Conservation (phyloP, 2,797 vertebrate species). For the Danio tinwini region DNA sequence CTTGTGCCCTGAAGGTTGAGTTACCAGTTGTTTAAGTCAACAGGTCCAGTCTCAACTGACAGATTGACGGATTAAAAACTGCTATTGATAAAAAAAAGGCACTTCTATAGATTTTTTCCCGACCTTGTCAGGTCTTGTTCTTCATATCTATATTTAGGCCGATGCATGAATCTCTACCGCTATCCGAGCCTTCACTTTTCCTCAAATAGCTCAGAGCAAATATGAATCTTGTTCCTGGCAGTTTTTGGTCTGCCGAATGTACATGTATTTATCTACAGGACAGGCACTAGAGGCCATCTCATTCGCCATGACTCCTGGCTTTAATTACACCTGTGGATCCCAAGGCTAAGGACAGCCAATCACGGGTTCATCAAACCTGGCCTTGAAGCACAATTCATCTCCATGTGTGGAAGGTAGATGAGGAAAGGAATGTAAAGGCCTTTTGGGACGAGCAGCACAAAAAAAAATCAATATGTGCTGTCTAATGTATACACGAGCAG, state of each 20-base stretch:
- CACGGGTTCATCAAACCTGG: constrained; percentile 53
- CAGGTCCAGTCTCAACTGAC: constrained; percentile 14
- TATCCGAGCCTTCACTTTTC: constrained; percentile 34
- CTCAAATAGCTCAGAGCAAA: constrained; percentile 37
- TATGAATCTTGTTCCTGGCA: constrained; percentile 43
- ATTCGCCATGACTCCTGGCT: constrained; percentile 28
- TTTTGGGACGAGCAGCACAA: constrained; percentile 31
- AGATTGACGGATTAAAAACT: constrained; percentile 27
- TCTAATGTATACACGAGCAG: constrained; percentile 65
- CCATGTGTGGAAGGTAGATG: constrained; percentile 44
- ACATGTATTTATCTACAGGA: constrained; percentile 27
- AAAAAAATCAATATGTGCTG: constrained; percentile 65
- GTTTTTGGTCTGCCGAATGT: constrained; percentile 26
- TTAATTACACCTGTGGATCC: constrained; percentile 53
- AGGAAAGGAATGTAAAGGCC: constrained; percentile 37
- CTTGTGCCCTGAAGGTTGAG: neutral
- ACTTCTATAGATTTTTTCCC: constrained; percentile 30
- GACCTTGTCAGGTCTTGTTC: constrained; percentile 41
- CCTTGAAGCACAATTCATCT: constrained; percentile 58
- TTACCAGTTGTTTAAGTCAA: constrained; percentile 7
- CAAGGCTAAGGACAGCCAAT: constrained; percentile 55
- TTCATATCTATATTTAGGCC: constrained; percentile 42
- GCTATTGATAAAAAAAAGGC: constrained; percentile 17
- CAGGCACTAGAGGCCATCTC: constrained; percentile 23
- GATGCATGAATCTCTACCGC: constrained; percentile 10